A percentile compares a stretch with the other conserved stretches of the same genome.
Evolutionary conservation across 1,140 invertebrate genomes (phyloP).

Genomic region (Papilio dardanus): DNA sequence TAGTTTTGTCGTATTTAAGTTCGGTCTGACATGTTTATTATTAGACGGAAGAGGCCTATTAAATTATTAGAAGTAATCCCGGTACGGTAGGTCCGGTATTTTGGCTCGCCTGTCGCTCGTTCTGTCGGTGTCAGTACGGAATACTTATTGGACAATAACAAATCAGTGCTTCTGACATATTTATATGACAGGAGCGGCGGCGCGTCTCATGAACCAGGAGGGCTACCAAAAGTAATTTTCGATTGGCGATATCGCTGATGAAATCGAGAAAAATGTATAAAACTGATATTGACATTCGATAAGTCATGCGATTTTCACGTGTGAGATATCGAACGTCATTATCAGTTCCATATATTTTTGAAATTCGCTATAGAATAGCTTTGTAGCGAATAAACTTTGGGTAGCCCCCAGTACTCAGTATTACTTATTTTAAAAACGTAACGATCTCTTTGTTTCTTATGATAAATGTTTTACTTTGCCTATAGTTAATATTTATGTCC

Average conservation of each 20-base stretch:
- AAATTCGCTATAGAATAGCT: too few relatives aligned
- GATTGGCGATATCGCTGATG: too few relatives aligned
- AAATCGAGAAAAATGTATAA: too few relatives aligned
- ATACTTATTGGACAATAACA: constrained; percentile 66
- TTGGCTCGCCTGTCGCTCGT: constrained; percentile 63
- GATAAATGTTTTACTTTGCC: neutral
- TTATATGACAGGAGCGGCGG: constrained; percentile 56
- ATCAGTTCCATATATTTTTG: too few relatives aligned
- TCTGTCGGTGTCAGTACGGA: constrained; percentile 53
- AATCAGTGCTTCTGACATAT: constrained; percentile 63
- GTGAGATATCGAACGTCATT: too few relatives aligned
- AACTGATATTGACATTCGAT: too few relatives aligned
- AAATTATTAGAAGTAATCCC: constrained; percentile 78
- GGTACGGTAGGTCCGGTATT: constrained; percentile 65
- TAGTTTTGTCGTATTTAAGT: constrained; percentile 67
- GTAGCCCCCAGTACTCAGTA: constrained; percentile 29
- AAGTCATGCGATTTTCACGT: too few relatives aligned
- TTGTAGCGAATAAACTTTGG: too few relatives aligned
- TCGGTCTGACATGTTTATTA: constrained; percentile 78
- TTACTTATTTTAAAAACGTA: constrained; percentile 37
- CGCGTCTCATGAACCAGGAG: constrained; percentile 39
- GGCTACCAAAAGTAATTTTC: too few relatives aligned
- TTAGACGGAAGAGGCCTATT: constrained; percentile 76
- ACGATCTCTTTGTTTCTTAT: constrained; percentile 35
- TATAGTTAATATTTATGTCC: neutral